phyloP scores from a whole-genome alignment of 1,140 invertebrate genomes.

The Metaphire vulgaris region DNA sequence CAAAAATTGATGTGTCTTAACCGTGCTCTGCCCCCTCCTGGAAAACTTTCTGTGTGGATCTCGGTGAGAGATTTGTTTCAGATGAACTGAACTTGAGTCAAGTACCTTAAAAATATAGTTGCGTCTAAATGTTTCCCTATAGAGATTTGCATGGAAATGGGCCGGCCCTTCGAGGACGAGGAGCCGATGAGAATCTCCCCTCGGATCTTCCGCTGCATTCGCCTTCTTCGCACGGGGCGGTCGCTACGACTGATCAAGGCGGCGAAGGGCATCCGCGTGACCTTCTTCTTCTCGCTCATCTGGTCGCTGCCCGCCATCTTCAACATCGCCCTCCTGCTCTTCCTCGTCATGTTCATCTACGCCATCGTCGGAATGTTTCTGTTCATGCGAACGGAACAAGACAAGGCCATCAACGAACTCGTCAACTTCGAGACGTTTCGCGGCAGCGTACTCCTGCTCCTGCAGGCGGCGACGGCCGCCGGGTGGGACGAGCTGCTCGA shows the following conservation, averaged over 20 bases:
- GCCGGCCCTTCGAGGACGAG: not conserved
- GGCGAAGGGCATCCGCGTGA: conserved; percentile 93
- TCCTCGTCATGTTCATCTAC: conserved; percentile 98
- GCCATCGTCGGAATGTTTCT: conserved; percentile 99
- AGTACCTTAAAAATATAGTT: too few relatives aligned
- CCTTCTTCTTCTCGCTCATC: conserved; percentile 88
- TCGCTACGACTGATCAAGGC: conserved; percentile 88
- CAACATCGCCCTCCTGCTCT: conserved; percentile 95
- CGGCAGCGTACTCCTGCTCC: conserved; percentile 92
- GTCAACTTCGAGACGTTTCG: conserved; percentile 99
- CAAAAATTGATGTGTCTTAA: too few relatives aligned
- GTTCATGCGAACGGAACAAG: conserved; percentile 94
- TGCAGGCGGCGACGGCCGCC: conserved; percentile 96
- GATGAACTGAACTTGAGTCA: too few relatives aligned
- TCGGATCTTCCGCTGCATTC: conserved; percentile 87
- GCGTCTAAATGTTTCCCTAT: not conserved
- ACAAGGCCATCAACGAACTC: conserved; percentile 85
- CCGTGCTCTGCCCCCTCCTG: too few relatives aligned
- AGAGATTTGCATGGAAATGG: not conserved
- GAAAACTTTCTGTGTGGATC: too few relatives aligned
- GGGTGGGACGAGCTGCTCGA: conserved; percentile 93
- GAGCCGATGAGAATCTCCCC: conserved; percentile 66
- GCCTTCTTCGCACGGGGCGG: conserved; percentile 93
- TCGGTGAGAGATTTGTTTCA: too few relatives aligned
- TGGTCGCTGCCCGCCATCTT: conserved; percentile 96